Evolutionary conservation across 2,888 invertebrate species (phyloP), one percentile per base, ranked within the genome.

Genomic region (Pollenia angustigena): DNA sequence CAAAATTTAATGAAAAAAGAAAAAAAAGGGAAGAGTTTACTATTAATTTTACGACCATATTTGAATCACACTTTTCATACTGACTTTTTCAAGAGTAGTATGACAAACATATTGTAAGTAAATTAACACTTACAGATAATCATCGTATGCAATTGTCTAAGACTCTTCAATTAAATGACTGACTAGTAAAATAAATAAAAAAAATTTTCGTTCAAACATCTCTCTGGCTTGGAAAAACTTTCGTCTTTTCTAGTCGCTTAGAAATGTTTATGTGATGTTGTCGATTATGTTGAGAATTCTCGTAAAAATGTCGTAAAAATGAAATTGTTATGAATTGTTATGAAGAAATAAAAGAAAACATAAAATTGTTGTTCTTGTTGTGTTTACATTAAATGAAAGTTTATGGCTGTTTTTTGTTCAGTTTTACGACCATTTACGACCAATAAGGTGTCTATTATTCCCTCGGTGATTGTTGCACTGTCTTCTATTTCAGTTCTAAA

Each of bases 201-300:
- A 6, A 32, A 4, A 6, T 32, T 32, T 32, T 32, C 0, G 4
- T 32, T 23, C 23, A 23, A 32, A 32, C 32, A 32, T 32, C 32
- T 32, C 1, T 6, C 32, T 6, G 32, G 1, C 32, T 32, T 32
- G 32, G 32, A 32, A 32, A 52, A 1, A 9, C 12, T 32, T 66
- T 0, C 4, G 3, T 9, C 32, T 8, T 9, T 32, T 40, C n/a
- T 46, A 56, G 1, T 52, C 44, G 14, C 4, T 12, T 60, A 7
- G 40, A 8, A 58, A 50, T 10, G 18, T 50, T 40, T 42, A 42
- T 8, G 16, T 50, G 18, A 6, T 50, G 44, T 14, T 79, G n/a
- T 42, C 8, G 42, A 48, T 88, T 89, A 89, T 90, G 89, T 90
- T 90, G 88, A 89, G 89, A 89, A 83, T 75, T 79, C 82, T 78